Percentiles rank a stretch among this genome's conserved stretches.
phyloP scores from a whole-genome alignment of 2,113 vertebrate genomes.

The Forbesichthys papilliferus region DNA sequence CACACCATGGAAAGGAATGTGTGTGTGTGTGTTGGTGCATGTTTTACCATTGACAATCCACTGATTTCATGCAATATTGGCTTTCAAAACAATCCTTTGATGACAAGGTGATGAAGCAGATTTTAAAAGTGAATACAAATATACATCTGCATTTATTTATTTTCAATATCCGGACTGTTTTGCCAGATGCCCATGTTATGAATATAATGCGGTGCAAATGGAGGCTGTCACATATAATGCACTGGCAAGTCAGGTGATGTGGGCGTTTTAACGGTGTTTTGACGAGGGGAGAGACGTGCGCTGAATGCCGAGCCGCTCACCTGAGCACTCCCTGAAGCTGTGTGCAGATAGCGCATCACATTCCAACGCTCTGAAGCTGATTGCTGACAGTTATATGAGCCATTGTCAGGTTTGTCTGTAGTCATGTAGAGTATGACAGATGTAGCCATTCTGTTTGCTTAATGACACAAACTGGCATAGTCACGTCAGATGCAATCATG shows the following conservation, averaged over 20 bases:
- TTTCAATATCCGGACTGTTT: background rate
- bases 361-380: conserved; percentile 6
- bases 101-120: too few relatives aligned
- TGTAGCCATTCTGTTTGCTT: too few relatives aligned
- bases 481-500: too few relatives aligned
- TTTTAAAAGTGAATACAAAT: too few relatives aligned
- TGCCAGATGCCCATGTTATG: conserved; percentile 41
- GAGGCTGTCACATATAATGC: conserved; percentile 42
- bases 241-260: conserved; percentile 23
- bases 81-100: background rate
- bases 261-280: conserved; percentile 28
- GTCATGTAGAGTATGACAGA: too few relatives aligned
- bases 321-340: background rate
- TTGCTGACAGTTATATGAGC: conserved; percentile 51
- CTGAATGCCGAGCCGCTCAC: conserved; percentile 4
- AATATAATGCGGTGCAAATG: conserved; percentile 47
- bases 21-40: background rate
- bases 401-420: conserved; percentile 1
- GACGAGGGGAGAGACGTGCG: background rate
- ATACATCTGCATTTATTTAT: too few relatives aligned
- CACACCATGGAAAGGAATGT: too few relatives aligned
- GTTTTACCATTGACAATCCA: conserved; percentile 12
- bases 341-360: background rate
- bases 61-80: conserved; percentile 1
- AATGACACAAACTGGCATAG: too few relatives aligned